Conservation (phyloP, 2,797 vertebrate genomes). For the Semotilus atromaculatus region DNA sequence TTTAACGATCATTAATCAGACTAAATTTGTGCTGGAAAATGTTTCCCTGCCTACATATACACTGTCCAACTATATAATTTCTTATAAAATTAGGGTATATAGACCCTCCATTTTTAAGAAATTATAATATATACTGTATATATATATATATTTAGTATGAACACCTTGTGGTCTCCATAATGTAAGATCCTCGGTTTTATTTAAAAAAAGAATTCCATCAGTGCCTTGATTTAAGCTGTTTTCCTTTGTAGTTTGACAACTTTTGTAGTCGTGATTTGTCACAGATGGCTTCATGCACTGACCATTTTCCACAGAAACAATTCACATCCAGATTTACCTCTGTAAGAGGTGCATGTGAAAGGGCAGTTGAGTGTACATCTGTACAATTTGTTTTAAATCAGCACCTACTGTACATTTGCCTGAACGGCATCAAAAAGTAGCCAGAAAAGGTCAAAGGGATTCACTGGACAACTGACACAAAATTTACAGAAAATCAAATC, state of each 20-base stretch:
- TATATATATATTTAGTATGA: too few relatives aligned
- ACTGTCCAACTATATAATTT: not conserved
- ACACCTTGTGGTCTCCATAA: too few relatives aligned
- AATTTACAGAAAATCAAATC: not conserved
- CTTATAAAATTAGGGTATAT: too few relatives aligned
- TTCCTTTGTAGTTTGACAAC: not conserved
- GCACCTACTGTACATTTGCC: not conserved
- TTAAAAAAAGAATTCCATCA: not conserved
- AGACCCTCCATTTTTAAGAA: too few relatives aligned
- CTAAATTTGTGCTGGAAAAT: not conserved
- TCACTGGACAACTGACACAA: not conserved
- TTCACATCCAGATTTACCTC: not conserved
- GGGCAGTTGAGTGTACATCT: not conserved
- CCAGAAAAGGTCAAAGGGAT: not conserved
- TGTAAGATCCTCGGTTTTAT: not conserved
- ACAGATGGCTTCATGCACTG: not conserved
- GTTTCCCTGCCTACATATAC: not conserved
- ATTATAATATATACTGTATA: too few relatives aligned
- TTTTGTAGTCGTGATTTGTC: not conserved
- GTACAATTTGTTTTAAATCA: not conserved
- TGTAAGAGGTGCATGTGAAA: not conserved
- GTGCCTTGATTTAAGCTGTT: conserved; percentile 5
- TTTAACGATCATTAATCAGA: not conserved
- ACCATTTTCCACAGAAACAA: conserved; percentile 2
- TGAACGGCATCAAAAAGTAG: not conserved